Percentiles rank a stretch among this genome's conserved stretches.
Conservation (phyloP, 2,113 vertebrate species). For the Sterrhoptilus dennistouni region DNA sequence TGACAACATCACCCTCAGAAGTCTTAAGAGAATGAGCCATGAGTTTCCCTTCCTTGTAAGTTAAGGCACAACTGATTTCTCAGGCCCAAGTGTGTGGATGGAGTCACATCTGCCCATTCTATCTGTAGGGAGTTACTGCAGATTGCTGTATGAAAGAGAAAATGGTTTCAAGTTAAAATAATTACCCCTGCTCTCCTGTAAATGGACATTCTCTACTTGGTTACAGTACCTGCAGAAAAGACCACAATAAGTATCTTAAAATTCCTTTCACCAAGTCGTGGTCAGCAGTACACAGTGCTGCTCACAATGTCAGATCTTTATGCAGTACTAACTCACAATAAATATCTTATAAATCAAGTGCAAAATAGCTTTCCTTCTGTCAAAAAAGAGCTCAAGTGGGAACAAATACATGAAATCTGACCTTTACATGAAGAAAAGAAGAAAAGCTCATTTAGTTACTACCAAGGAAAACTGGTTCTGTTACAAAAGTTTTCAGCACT, state of each 20-base stretch:
- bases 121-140: background rate
- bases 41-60: background rate
- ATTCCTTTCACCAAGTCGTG: background rate
- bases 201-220: background rate
- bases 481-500: conserved; percentile 16
- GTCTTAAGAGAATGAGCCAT: background rate
- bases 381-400: conserved; percentile 25
- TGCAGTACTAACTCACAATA: conserved; percentile 36
- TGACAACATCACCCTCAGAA: background rate
- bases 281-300: conserved; percentile 6
- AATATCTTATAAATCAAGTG: conserved; percentile 54
- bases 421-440: conserved; percentile 60
- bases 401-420: conserved; percentile 68
- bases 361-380: conserved; percentile 52
- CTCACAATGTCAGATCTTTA: conserved; percentile 21
- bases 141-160: background rate
- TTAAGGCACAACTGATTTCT: background rate
- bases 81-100: background rate
- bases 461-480: background rate
- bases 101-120: background rate
- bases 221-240: background rate
- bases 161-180: background rate
- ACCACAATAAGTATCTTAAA: background rate
- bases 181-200: background rate
- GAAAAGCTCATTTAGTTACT: conserved; percentile 16